Base-by-base conservation (phyloP, 2,797 vertebrate species). In the Lithobates pipiens region DNA sequence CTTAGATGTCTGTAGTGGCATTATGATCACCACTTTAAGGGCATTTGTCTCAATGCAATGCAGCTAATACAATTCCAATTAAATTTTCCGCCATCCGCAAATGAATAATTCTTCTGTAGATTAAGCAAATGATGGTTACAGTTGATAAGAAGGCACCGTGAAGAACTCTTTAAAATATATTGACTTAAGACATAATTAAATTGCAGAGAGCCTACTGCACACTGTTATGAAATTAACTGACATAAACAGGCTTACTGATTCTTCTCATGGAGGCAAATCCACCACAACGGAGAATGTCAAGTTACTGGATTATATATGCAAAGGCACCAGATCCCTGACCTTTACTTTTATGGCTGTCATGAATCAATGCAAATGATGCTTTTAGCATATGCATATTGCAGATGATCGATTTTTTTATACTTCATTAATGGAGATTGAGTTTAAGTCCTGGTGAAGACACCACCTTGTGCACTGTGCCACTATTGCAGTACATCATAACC, bases 311-410 rank as follows among this genome's bases (percentile, higher is more conserved):
- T 77, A 82, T 86, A 86, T 78, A 86, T 86, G 80, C 85, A 69
- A 27, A 87, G 76, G 65, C 85, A 68, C n/a, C 27, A 18, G 69
- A 79, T 87, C 76, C 68, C 75, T 79, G 80, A 79, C 85, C 80
- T 83, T 83, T 83, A 61, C 34, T 83, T 87, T 87, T 87, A 83
- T 87, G 27, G 42, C 70, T 68, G 44, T 77, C 69, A 75, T 83
- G 70, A 87, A 87, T 87, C 85, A 83, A 75, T 83, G 85, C 80
- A 83, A 86, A 87, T 44, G 54, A 77, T 83, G 85, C 80, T 87
- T 83, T 87, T 87, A 87, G 76, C 80, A 83, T 87, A 87, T 87
- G 80, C 85, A 79, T 74, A 83, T 79, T 69, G 42, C 27, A 83
- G 57, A 72, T 75, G 70, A 87, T 87, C 76, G 76, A 79, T 87